phyloP scores from a whole-genome alignment of 2,113 vertebrate genomes.

The Potamarius usumacintae region DNA sequence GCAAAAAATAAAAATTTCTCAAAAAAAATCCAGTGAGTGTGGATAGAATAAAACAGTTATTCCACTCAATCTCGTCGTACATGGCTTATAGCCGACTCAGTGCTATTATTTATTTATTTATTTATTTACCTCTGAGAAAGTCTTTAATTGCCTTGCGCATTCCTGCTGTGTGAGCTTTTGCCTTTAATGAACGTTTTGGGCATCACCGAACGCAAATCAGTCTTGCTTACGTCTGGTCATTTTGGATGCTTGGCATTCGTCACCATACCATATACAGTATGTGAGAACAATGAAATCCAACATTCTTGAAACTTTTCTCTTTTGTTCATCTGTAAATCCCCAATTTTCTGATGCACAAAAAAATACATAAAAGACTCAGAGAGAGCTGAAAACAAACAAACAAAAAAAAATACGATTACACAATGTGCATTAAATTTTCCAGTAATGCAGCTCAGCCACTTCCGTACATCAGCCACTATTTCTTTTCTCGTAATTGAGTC shows the following conservation, averaged over 20 bases:
- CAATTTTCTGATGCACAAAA: neutral
- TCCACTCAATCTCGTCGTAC: too few relatives aligned
- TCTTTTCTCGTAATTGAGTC: too few relatives aligned
- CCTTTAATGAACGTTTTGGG: neutral
- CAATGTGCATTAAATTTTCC: neutral
- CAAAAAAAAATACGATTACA: neutral
- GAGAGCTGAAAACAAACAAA: neutral
- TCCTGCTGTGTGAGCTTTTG: neutral
- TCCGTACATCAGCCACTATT: too few relatives aligned
- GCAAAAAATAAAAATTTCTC: too few relatives aligned
- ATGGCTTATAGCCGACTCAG: too few relatives aligned
- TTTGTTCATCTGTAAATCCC: neutral
- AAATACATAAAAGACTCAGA: neutral
- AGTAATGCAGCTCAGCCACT: neutral
- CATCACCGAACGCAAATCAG: too few relatives aligned
- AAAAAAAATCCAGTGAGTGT: too few relatives aligned
- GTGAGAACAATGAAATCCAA: neutral
- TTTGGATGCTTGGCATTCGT: neutral
- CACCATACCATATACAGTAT: neutral
- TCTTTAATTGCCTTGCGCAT: neutral
- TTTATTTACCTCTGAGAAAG: neutral
- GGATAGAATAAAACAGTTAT: too few relatives aligned
- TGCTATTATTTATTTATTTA: too few relatives aligned
- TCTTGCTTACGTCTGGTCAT: neutral
- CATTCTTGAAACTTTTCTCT: neutral